Evolutionary conservation across 1,140 invertebrate species (phyloP).

Genomic region (Periplaneta americana): DNA sequence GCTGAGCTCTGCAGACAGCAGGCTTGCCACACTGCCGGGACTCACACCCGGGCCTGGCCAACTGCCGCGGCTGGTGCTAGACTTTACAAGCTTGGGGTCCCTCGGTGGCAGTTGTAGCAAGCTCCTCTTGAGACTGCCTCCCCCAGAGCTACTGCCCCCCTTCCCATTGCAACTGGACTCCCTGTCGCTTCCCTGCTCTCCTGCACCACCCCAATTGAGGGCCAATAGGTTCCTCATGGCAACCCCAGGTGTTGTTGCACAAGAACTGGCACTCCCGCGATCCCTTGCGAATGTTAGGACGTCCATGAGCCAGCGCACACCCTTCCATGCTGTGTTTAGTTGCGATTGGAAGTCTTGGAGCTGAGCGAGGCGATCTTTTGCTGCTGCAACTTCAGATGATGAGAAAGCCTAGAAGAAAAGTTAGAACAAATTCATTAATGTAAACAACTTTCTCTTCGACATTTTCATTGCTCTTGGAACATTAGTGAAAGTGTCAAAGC

Average conservation of each 20-base stretch:
- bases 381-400: conserved; percentile 72
- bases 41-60: conserved; percentile 74
- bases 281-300: conserved; percentile 88
- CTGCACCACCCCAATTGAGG: not conserved
- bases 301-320: conserved; percentile 91
- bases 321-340: conserved; percentile 84
- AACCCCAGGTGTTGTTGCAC: not conserved
- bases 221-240: conserved; percentile 8
- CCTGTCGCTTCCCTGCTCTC: not conserved
- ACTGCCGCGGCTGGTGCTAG: conserved; percentile 66
- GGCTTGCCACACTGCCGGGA: conserved; percentile 38
- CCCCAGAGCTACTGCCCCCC: conserved; percentile 2
- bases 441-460: no score
- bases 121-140: conserved; percentile 39
- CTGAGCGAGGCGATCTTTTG: conserved; percentile 76
- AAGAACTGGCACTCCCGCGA: conserved; percentile 40
- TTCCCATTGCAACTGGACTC: not conserved
- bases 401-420: conserved; percentile 69
- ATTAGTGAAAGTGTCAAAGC: no score
- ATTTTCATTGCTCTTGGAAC: no score
- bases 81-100: conserved; percentile 68
- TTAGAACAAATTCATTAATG: no score
- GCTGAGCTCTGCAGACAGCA: conserved; percentile 66
- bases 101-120: conserved; percentile 64
- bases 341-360: conserved; percentile 77